Conservation (phyloP, 2,797 vertebrate species). For the Cyclura pinguis region DNA sequence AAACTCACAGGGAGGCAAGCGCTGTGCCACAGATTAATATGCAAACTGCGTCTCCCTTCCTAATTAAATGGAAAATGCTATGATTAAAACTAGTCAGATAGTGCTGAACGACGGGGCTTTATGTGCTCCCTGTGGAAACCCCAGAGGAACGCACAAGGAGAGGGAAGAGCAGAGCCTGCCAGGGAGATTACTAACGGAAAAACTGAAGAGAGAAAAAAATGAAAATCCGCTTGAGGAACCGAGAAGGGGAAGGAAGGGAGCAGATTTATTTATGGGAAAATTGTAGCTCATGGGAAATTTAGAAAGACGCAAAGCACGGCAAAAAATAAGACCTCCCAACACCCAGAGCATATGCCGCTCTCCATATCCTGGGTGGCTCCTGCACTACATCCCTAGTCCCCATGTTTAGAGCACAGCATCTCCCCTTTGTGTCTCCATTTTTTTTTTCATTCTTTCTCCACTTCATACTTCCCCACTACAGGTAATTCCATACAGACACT, state of each 20-base stretch:
- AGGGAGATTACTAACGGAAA: slow-evolving; percentile 42
- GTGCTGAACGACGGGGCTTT: slow-evolving; percentile 64
- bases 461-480: neutral
- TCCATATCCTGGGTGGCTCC: too few relatives aligned
- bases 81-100: slow-evolving; percentile 77
- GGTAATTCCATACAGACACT: neutral
- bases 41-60: slow-evolving; percentile 74
- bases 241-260: slow-evolving; percentile 17
- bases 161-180: slow-evolving; percentile 23
- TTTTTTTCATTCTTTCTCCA: neutral
- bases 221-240: slow-evolving; percentile 27
- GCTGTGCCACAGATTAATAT: slow-evolving; percentile 69
- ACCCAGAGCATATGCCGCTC: neutral
- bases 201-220: slow-evolving; percentile 40
- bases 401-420: neutral
- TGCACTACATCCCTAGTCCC: neutral
- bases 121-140: slow-evolving; percentile 57
- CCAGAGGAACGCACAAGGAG: slow-evolving; percentile 64
- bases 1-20: slow-evolving; percentile 47
- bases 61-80: slow-evolving; percentile 76
- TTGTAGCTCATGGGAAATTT: neutral
- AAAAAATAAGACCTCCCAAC: neutral
- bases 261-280: neutral
- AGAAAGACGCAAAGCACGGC: neutral
- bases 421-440: neutral